These are phyloP conservation scores for Danionella cerebrum DNA, from an alignment of 2,113 vertebrate species.

Conservation along the genomic window DNA sequence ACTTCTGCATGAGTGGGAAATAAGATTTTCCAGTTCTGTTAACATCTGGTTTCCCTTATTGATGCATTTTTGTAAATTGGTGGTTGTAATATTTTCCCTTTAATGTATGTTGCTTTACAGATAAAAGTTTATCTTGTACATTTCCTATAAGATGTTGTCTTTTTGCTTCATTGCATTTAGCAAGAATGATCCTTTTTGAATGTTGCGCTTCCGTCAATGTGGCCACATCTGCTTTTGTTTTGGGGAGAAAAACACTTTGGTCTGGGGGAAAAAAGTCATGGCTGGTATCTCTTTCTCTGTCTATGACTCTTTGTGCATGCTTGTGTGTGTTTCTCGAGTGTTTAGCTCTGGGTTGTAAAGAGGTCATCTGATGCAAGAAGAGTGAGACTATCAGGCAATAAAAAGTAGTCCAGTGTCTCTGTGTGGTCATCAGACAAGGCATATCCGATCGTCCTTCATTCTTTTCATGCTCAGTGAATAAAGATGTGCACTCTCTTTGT, in stretches of 20 bases:
- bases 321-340: neutral
- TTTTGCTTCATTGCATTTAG: constrained; percentile 14
- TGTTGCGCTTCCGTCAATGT: constrained; percentile 33
- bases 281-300: neutral
- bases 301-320: neutral
- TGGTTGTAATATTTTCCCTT: neutral
- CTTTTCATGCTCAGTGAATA: neutral
- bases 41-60: neutral
- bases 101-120: neutral
- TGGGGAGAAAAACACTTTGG: constrained; percentile 29
- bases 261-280: constrained; percentile 12
- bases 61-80: neutral
- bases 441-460: neutral
- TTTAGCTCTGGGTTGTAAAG: constrained; percentile 8
- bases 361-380: neutral
- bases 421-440: neutral
- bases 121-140: neutral
- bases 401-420: neutral
- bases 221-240: constrained; percentile 54
- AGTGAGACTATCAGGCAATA: neutral
- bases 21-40: neutral
- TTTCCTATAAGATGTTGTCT: neutral
- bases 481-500: neutral
- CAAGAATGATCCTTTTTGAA: constrained; percentile 23
- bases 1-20: neutral